phyloP scores from a whole-genome alignment of 2,888 invertebrate species.

The Mimumesa dahlbomi region DNA sequence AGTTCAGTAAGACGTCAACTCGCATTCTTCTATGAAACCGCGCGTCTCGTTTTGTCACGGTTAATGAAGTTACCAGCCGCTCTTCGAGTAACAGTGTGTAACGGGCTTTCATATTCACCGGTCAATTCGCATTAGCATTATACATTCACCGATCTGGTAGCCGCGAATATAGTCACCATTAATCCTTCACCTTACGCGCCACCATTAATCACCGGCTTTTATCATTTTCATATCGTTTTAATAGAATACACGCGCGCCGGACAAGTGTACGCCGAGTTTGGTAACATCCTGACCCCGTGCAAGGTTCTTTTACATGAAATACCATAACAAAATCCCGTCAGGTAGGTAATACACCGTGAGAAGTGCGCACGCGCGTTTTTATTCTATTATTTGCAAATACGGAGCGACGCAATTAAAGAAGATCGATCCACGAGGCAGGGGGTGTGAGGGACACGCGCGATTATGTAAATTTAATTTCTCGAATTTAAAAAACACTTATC shows the following conservation, averaged over 20 bases:
- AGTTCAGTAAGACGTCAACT: conserved; percentile 56
- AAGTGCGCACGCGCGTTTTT: too few relatives aligned
- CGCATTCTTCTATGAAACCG: conserved; percentile 60
- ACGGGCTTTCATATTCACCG: conserved; percentile 63
- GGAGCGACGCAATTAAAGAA: too few relatives aligned
- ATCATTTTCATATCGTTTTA: conserved; percentile 64
- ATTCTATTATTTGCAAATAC: too few relatives aligned
- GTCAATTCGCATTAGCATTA: conserved; percentile 66
- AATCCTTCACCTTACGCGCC: conserved; percentile 59
- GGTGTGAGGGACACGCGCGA: too few relatives aligned
- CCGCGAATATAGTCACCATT: conserved; percentile 46
- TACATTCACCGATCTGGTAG: conserved; percentile 63
- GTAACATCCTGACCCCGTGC: too few relatives aligned
- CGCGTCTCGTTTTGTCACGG: conserved; percentile 58
- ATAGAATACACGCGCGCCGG: conserved; percentile 42
- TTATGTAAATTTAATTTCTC: too few relatives aligned
- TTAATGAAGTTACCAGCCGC: conserved; percentile 61
- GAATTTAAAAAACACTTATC: too few relatives aligned
- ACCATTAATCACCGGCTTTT: conserved; percentile 64
- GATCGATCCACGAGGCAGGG: too few relatives aligned
- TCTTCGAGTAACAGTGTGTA: conserved; percentile 45
- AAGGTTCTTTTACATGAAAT: too few relatives aligned
- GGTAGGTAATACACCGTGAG: too few relatives aligned
- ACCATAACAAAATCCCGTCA: too few relatives aligned
- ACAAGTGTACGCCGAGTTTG: not conserved